Evolutionary conservation across 2,888 invertebrate genomes (phyloP).

Genomic region (Phengaris alcon): DNA sequence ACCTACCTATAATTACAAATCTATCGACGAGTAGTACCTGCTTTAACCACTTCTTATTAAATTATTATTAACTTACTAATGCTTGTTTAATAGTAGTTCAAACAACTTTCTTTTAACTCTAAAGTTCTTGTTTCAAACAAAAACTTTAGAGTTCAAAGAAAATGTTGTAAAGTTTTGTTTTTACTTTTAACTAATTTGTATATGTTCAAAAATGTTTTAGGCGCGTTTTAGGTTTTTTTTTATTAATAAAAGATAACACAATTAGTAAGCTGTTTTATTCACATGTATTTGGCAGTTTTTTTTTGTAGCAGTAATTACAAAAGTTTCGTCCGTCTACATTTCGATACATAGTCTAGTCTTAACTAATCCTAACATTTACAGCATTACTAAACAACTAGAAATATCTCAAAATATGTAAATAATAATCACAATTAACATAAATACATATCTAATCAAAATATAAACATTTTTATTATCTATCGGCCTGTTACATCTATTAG

Average conservation of each 20-base stretch:
- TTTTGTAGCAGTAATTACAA: constrained; percentile 57
- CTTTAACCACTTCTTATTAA: no score
- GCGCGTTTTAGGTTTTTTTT: no score
- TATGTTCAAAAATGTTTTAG: no score
- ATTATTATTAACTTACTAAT: no score
- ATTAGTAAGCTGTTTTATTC: constrained; percentile 60
- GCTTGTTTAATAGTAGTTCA: no score
- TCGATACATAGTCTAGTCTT: constrained; percentile 40
- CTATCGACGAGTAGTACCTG: no score
- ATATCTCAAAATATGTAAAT: constrained; percentile 10
- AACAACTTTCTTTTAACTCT: no score
- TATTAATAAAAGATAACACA: constrained; percentile 37
- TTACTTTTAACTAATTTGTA: no score
- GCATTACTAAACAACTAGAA: constrained; percentile 32
- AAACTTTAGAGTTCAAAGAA: no score
- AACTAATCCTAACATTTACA: constrained; percentile 47
- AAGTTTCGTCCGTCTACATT: constrained; percentile 44
- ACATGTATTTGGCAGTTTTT: constrained; percentile 68
- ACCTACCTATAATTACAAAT: no score
- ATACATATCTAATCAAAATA: neutral
- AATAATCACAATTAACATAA: neutral
- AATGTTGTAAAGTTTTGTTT: no score
- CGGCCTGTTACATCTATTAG: neutral
- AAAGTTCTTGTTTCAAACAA: no score
- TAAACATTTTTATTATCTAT: neutral